Percentiles rank a stretch among this genome's conserved stretches.
Conservation (phyloP, 2,888 invertebrate genomes). For the Gastrophysa polygoni region DNA sequence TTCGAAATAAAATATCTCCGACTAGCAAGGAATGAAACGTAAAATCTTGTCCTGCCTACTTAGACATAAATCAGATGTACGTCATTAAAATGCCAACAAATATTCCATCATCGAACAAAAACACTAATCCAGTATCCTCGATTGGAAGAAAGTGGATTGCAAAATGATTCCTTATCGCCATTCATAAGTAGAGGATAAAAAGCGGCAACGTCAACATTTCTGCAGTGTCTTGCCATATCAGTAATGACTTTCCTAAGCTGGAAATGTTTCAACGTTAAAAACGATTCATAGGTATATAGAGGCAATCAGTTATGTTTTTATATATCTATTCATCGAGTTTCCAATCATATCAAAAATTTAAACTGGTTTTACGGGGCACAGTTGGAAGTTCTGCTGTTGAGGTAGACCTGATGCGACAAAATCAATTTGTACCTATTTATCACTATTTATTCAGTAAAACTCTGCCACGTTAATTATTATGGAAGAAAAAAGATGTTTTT, state of each 20-base stretch:
- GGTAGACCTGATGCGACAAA: background rate
- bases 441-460: background rate
- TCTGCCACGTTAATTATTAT: background rate
- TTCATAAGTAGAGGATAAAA: slow-evolving; percentile 12
- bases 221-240: background rate
- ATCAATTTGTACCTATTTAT: background rate
- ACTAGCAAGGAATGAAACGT: slow-evolving; percentile 16
- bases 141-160: slow-evolving; percentile 15
- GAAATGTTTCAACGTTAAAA: background rate
- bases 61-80: slow-evolving; percentile 14
- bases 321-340: background rate
- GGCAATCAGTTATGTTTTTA: background rate
- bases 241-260: background rate
- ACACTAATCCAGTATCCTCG: slow-evolving; percentile 1
- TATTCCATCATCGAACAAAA: slow-evolving; percentile 11
- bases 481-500: background rate
- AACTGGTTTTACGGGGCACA: background rate
- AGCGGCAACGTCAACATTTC: slow-evolving; percentile 14
- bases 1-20: slow-evolving; percentile 14
- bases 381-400: background rate
- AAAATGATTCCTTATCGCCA: slow-evolving; percentile 19
- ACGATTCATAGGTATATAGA: background rate
- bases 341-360: background rate
- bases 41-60: slow-evolving; percentile 14
- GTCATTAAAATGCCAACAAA: slow-evolving; percentile 11